These are phyloP conservation scores for Myotis daubentonii DNA, from an alignment of 2,797 vertebrate species.

Conservation along the genomic window DNA sequence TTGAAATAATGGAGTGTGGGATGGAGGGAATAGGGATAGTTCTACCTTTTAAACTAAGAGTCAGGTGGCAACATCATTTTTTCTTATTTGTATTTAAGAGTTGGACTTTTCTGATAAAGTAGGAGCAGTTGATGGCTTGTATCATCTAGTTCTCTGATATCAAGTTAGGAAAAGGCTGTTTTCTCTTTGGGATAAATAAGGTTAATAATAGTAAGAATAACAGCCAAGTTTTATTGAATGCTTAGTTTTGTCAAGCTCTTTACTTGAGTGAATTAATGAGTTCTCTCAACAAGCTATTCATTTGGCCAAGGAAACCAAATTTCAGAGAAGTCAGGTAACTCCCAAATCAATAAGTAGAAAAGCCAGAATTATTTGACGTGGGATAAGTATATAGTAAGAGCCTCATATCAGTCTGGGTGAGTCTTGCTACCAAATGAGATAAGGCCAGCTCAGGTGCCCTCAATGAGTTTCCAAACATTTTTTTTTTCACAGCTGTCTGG, in stretches of 20 bases:
- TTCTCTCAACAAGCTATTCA: background rate
- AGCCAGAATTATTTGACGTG: background rate
- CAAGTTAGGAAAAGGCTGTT: background rate
- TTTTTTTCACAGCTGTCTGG: background rate
- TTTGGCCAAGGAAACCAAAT: background rate
- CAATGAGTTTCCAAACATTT: background rate
- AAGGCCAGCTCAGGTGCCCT: background rate
- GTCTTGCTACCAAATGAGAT: background rate
- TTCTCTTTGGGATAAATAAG: background rate
- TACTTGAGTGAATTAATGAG: background rate
- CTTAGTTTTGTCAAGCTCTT: background rate
- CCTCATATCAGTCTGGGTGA: background rate
- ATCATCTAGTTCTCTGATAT: background rate
- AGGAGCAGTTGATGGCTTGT: background rate
- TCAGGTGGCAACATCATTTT: background rate
- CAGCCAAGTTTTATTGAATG: background rate
- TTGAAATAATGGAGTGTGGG: background rate
- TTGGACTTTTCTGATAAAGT: background rate
- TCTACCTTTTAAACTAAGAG: background rate
- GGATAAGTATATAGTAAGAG: background rate
- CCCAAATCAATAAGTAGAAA: background rate
- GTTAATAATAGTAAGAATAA: background rate
- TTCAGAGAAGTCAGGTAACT: background rate
- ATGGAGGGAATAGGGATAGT: background rate
- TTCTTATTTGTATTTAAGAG: conserved; percentile 18